Conservation (phyloP, 2,888 invertebrate genomes). For the Microplitis deprimator region DNA sequence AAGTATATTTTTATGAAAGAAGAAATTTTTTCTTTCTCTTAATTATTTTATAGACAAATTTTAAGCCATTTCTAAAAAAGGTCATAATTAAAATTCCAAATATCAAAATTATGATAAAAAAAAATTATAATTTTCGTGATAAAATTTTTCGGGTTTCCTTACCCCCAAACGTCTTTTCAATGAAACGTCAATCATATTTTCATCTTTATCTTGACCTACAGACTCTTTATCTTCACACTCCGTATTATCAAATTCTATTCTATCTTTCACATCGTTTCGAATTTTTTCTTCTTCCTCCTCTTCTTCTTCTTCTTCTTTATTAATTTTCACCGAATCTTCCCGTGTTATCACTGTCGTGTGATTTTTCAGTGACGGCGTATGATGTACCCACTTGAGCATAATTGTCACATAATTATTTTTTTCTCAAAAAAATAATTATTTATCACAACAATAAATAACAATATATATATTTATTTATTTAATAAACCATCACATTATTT, state of each 20-base stretch:
- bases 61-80: no score
- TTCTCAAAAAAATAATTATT: slow-evolving; percentile 17
- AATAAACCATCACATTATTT: no score
- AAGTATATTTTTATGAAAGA: no score
- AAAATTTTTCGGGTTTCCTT: slow-evolving; percentile 45
- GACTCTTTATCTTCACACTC: slow-evolving; percentile 28
- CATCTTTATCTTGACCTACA: slow-evolving; percentile 37
- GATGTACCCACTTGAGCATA: slow-evolving; percentile 69
- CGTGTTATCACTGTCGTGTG: slow-evolving; percentile 47
- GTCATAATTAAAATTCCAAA: no score
- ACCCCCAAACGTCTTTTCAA: slow-evolving; percentile 58
- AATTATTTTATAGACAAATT: no score
- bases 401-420: slow-evolving; percentile 51
- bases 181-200: slow-evolving; percentile 53
- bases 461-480: not conserved
- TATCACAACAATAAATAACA: slow-evolving; percentile 29
- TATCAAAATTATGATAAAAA: no score
- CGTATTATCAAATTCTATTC: slow-evolving; percentile 7
- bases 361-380: slow-evolving; percentile 60
- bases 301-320: slow-evolving; percentile 35
- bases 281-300: slow-evolving; percentile 24
- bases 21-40: no score
- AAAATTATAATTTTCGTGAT: not conserved
- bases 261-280: slow-evolving; percentile 30
- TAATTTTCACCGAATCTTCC: slow-evolving; percentile 23